Base-by-base conservation (phyloP, 1,140 invertebrate species). In the Acromyrmex heyeri region DNA sequence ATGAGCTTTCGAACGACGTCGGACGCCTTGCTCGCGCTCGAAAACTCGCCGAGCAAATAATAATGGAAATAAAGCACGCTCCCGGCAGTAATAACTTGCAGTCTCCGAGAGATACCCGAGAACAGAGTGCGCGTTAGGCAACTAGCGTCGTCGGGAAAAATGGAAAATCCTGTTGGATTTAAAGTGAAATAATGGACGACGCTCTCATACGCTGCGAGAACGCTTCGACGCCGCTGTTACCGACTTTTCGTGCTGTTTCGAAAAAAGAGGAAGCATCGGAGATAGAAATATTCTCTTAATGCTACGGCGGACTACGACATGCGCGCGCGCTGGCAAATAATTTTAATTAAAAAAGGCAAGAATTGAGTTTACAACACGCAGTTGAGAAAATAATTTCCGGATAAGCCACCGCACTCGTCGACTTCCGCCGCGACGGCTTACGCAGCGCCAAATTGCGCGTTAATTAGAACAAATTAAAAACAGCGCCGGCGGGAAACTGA, bases 51-150 rank as follows among this genome's bases (percentile, higher is more conserved):
- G 55, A 27, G 64, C 70, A 76, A 85, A 87, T 87, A 86, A 86
- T 88, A 88, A 75, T 75, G 85, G 59, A 75, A 86, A 86, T 88
- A 88, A 88, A 88, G 83, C 85, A 83, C 55, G 85, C 75, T 81
- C 55, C 70, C 44, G 61, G 73, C 55, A 50, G 75, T 87, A 82
- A 88, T 70, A 67, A 82, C 64, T 82, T 64, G 18, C 38, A n/a
- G 24, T 48, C 21, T 21, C 18, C 16, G 69, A 14, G 65, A 57
- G 55, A 75, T 44, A 59, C 3, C 44, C 8, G 34, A n/a, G 62
- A 78, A 70, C 27, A 27, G 18, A 69, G 55, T 5, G 34, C 76
- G 61, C 48, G 48, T 79, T 79, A 38, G 62, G 62, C 14, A 18
- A 24, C 69, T 24, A 55, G n/a, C 30, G 5, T 34, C 27, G 27